Base-by-base conservation (phyloP, 1,140 invertebrate genomes). In the Drosophila prosaltans region DNA sequence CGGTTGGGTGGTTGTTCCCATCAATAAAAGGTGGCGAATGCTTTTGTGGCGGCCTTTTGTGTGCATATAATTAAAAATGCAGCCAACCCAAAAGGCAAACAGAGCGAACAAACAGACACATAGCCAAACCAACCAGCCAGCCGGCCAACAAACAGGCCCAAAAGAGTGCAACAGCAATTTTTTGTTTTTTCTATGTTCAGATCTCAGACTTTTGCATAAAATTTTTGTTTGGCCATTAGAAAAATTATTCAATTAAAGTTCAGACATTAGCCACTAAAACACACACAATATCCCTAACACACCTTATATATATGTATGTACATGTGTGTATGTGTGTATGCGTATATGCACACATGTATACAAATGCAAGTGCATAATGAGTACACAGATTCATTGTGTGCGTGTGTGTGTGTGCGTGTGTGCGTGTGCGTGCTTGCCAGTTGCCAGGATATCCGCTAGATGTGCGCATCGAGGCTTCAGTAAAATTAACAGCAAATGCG, bases 211-310 rank as follows among this genome's bases (percentile, higher is more conserved):
- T 84, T 89, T 74, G 84, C 84, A 51, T 28, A 72, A 86, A 82
- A 86, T 88, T 79, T 86, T 86, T 86, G 83, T 86, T 88, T 89
- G 84, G 80, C 80, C 76, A 88, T 88, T 89, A 88, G 84, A 88
- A 89, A 89, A 88, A 89, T 88, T 89, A 88, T 88, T 89, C 84
- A 89, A 89, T 88, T 88, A 80, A 83, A 88, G 80, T 88, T 88
- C 78, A 28, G 21, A 68, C 69, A 69, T 51, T 51, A 51, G 45
- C 45, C 21, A 51, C 45, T 24, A 26, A 16, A 51, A 51, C 63
- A 30, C 59, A 45, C 51, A 55, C 45, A 61, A 24, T 30, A 21
- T 55, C 51, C 54, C 45, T 30, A 60, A 60, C 24, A 21, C 70
- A 69, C 57, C 55, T 63, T 6, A 36, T 36, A 7, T 7, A 57